These are phyloP conservation scores for Pygoscelis antarcticus DNA, from an alignment of 2,113 vertebrate genomes.

Conservation along the genomic window DNA sequence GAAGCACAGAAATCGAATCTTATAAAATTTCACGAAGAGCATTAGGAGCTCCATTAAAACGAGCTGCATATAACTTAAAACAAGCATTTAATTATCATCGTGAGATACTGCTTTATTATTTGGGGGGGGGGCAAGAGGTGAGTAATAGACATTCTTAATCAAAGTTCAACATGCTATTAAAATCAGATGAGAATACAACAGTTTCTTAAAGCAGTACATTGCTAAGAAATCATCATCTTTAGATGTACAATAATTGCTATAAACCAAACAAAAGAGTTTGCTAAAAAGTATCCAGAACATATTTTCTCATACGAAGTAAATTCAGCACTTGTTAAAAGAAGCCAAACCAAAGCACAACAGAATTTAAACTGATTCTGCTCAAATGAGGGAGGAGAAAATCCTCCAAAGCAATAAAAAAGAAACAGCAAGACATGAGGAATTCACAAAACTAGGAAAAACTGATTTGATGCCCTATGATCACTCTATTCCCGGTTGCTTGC, in stretches of 20 bases:
- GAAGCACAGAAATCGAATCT: not conserved
- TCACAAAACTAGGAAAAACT: not conserved
- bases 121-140: not conserved
- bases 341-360: not conserved
- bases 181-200: not conserved
- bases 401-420: not conserved
- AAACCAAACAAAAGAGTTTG: not conserved
- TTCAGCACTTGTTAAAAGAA: not conserved
- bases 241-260: not conserved
- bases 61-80: not conserved
- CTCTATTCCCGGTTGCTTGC: not conserved
- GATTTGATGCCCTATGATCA: not conserved
- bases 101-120: not conserved
- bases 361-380: not conserved
- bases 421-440: not conserved
- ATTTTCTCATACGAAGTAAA: not conserved
- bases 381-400: not conserved
- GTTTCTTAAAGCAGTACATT: not conserved
- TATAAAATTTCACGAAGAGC: not conserved
- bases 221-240: not conserved
- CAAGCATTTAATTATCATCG: not conserved
- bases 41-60: not conserved
- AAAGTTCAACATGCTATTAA: not conserved
- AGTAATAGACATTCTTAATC: not conserved
- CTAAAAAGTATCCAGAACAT: not conserved